Conservation (phyloP, 2,888 invertebrate species). For the Gonocerus acuteangulatus region DNA sequence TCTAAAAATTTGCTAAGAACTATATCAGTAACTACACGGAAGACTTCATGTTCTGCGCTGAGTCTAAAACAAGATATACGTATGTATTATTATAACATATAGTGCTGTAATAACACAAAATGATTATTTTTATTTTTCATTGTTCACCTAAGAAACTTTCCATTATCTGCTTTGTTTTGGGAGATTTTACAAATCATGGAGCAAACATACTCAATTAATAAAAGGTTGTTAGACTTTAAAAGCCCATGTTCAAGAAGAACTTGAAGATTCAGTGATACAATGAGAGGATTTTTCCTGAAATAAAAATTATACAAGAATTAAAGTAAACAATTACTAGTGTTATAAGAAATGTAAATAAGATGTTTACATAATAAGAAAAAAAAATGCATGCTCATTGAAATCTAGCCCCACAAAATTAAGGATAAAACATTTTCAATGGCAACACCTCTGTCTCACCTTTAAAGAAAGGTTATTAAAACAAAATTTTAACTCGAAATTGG, state of each 20-base stretch:
- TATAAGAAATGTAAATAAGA: no score
- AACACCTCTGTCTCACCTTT: no score
- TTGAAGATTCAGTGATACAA: slow-evolving; percentile 56
- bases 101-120: not conserved
- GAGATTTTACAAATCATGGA: slow-evolving; percentile 50
- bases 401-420: no score
- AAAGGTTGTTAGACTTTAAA: slow-evolving; percentile 46
- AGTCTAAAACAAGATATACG: slow-evolving; percentile 42
- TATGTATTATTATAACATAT: not conserved
- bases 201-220: slow-evolving; percentile 53
- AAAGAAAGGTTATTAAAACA: no score
- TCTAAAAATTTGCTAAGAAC: slow-evolving; percentile 47
- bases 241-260: slow-evolving; percentile 66
- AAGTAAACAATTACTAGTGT: no score
- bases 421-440: no score
- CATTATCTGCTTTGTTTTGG: slow-evolving; percentile 40
- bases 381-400: no score
- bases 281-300: slow-evolving; percentile 44
- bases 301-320: no score
- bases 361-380: no score
- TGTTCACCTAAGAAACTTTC: slow-evolving; percentile 31
- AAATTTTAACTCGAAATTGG: no score
- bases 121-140: not conserved
- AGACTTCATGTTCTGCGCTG: slow-evolving; percentile 50
- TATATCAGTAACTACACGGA: slow-evolving; percentile 47